Evolutionary conservation across 2,888 invertebrate genomes (phyloP).

Genomic region (Patella depressa): DNA sequence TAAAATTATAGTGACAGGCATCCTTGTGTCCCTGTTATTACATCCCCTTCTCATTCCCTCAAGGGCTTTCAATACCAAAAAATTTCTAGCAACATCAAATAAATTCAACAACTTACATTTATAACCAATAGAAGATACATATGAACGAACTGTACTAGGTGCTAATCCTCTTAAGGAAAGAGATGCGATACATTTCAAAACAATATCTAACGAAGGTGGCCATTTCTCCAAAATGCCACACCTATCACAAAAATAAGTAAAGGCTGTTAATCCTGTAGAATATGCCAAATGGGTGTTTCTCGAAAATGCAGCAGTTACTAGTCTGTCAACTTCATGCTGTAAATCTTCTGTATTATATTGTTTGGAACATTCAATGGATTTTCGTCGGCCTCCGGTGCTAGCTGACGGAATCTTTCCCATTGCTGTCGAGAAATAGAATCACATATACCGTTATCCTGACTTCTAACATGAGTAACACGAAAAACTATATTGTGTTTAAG

Average conservation of each 20-base stretch:
- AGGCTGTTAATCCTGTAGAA: neutral
- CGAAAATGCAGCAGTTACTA: neutral
- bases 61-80: neutral
- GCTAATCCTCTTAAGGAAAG: neutral
- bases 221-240: neutral
- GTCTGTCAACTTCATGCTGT: neutral
- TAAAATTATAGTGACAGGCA: neutral
- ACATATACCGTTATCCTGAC: slow-evolving; percentile 19
- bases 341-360: neutral
- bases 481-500: neutral
- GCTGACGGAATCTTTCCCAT: slow-evolving; percentile 8
- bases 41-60: neutral
- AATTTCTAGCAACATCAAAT: neutral
- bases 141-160: neutral
- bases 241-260: neutral
- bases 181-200: neutral
- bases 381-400: slow-evolving; percentile 17
- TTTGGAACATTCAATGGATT: slow-evolving; percentile 13
- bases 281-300: neutral
- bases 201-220: neutral
- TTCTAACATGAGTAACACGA: neutral
- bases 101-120: neutral
- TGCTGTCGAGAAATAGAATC: slow-evolving; percentile 28
- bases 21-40: neutral
- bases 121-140: neutral